Conservation (phyloP, 2,113 vertebrate species). For the mouse (Mus musculus) region DNA sequence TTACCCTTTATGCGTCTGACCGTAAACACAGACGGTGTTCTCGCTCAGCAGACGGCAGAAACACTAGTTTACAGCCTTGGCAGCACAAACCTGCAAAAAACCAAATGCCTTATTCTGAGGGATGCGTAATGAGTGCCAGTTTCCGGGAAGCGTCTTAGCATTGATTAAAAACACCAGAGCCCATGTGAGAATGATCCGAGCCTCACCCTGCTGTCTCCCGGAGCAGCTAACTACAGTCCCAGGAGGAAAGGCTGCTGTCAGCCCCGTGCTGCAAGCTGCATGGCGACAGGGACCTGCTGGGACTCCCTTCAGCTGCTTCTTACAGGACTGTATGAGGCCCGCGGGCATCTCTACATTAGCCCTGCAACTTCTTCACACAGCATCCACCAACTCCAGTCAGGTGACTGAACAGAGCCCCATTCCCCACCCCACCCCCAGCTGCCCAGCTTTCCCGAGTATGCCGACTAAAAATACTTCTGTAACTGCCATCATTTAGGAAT, state of each 20-base stretch:
- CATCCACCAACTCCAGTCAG: no score
- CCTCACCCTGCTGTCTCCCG: not conserved
- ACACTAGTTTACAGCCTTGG: not conserved
- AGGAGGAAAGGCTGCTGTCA: not conserved
- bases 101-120: not conserved
- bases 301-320: not conserved
- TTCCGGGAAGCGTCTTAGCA: slow-evolving; percentile 58
- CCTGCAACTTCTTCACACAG: not conserved
- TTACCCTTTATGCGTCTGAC: not conserved
- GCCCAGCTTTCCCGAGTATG: not conserved
- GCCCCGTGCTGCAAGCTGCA: not conserved
- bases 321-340: not conserved
- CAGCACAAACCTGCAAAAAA: not conserved
- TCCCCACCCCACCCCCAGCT: no score
- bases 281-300: rapidly evolving
- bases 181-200: not conserved
- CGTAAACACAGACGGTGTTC: rapidly evolving
- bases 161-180: slow-evolving; percentile 27
- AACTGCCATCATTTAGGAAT: not conserved
- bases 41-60: not conserved
- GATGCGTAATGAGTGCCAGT: not conserved
- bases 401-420: rapidly evolving
- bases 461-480: not conserved
- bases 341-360: not conserved
- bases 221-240: slow-evolving; percentile 42